A percentile compares a stretch with the other conserved stretches of the same genome.
phyloP scores from a whole-genome alignment of 1,140 invertebrate genomes.

The Drosophila bifasciata region DNA sequence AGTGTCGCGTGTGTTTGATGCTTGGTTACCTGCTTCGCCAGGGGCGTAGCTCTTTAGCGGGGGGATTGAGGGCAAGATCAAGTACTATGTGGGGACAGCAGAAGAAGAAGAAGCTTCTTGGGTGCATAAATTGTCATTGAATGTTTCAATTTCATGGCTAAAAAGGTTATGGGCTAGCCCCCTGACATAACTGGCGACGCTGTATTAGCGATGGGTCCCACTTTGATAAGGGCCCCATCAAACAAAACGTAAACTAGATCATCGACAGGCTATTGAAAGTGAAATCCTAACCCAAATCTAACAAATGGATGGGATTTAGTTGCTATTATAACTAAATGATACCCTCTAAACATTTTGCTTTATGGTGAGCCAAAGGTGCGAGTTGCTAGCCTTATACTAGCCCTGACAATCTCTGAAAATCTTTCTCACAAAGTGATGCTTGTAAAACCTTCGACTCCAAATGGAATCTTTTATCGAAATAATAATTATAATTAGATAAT shows the following conservation, averaged over 20 bases:
- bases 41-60: constrained; percentile 40
- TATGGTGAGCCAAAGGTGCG: no score
- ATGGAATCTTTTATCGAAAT: no score
- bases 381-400: no score
- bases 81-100: background rate
- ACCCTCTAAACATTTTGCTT: no score
- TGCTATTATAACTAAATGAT: no score
- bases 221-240: constrained; percentile 3
- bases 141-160: background rate
- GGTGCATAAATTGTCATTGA: background rate
- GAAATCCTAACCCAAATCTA: constrained; percentile 26
- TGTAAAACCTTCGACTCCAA: no score
- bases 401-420: no score
- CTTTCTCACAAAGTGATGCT: no score
- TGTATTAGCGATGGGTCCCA: background rate
- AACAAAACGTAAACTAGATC: constrained; percentile 34
- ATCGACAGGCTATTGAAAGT: constrained; percentile 47
- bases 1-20: constrained; percentile 76
- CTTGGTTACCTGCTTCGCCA: constrained; percentile 64
- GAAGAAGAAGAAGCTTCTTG: background rate
- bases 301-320: no score
- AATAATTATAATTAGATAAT: no score
- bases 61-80: constrained; percentile 33
- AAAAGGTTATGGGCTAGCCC: no score
- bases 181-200: no score